Conservation (phyloP, 2,797 vertebrate species). For the Pelodytes ibericus region DNA sequence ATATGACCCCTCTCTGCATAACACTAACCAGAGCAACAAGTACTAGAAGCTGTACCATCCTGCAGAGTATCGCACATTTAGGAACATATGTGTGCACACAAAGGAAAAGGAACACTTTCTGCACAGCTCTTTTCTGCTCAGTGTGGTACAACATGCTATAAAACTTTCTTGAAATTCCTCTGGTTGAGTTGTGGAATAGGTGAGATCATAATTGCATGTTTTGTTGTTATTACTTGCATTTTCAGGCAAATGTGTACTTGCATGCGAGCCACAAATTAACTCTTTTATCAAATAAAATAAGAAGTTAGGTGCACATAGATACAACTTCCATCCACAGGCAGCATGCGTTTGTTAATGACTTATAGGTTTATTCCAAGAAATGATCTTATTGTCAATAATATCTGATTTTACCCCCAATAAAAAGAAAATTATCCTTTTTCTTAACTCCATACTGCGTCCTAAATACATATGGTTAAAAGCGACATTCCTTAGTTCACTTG, state of each 20-base stretch:
- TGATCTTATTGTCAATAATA: too few species aligned
- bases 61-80: background rate
- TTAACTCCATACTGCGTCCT: background rate
- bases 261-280: background rate
- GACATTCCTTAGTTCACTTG: background rate
- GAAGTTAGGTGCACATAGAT: background rate
- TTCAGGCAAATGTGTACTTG: background rate
- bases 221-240: background rate
- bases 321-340: background rate
- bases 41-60: background rate
- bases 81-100: background rate
- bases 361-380: too few species aligned
- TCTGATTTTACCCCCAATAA: too few species aligned
- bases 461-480: background rate
- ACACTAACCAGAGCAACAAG: background rate
- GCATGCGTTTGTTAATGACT: background rate
- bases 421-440: too few species aligned
- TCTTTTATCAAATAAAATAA: background rate
- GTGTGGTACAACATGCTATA: background rate
- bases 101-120: background rate
- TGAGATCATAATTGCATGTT: background rate
- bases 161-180: background rate
- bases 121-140: background rate
- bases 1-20: slow-evolving; percentile 19
- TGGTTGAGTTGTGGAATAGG: background rate